Evolutionary conservation across 92 coral and sea anemone species (phyloP), one percentile per base, ranked within the genome.

Genomic region (Porites rus): DNA sequence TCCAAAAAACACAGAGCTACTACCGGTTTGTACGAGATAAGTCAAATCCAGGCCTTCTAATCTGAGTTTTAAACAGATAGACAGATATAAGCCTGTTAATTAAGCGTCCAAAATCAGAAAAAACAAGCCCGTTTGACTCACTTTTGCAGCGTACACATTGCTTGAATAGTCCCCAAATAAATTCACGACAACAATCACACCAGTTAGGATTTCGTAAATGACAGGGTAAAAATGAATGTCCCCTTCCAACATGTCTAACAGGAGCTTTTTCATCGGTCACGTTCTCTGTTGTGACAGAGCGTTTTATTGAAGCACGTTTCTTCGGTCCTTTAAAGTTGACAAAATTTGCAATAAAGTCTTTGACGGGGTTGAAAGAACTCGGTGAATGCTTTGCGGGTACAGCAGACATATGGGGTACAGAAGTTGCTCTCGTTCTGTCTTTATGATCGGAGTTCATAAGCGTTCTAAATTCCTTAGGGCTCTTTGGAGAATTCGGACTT

Each of bases 131-230:
- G 21, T 14, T 14, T 64, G 66, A 97, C 99, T 97, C 69, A 97
- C 99, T 87, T 88, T 95, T 96, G 78, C 99, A 97, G 8, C 99
- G 97, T 24, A 97, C 98, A 66, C 97, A 91, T 76, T 96, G 94
- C 84, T 95, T 97, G 79, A 90, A 96, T 53, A 97, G 83, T 61
- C 99, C 99, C 99, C 99, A 97, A 46, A 97, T 93, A 74, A 96
- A 95, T 71, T 97, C 99, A 19, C 99, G 98, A 85, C 99, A 97
- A 69, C 94, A 91, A 51, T 97, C 99, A 72, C 99, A 97, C 99
- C 99, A 97, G 1, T 98, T 97, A 38, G 98, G 98, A 66, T 97
- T 93, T 58, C 93, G 92, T 69, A 95, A 91, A 31, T 89, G 89
- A 83, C 78, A 81, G 2, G 98, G 91, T 12, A 93, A 80, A 78